Base-by-base conservation (phyloP, 1,140 invertebrate genomes). In the Drosophila orena region DNA sequence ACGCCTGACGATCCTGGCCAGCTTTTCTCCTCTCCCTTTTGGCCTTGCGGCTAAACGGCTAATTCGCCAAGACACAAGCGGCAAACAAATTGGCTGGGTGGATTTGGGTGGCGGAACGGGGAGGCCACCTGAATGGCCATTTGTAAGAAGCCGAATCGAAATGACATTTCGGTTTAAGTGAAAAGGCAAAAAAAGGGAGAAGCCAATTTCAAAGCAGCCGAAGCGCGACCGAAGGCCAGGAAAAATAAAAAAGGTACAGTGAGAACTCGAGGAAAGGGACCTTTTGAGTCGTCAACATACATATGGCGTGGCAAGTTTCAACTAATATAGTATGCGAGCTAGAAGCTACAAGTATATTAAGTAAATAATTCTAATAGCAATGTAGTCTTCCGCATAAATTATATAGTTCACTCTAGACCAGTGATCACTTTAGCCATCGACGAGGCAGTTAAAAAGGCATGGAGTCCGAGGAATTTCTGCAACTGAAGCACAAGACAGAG, bases 111-210 rank as follows among this genome's bases (percentile, higher is more conserved):
- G n/a, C 11, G 40, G 24, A 42, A 52, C 22, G 15, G 11, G 49
- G 10, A 44, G 56, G 38, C 47, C 53, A 71, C 58, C 59, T 53
- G 65, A 76, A 61, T 68, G 55, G 49, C 62, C 60, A 81, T 79
- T 79, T 79, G 77, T 68, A 70, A 65, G 77, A 47, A 73, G 53
- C 56, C 76, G 72, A 89, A 77, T 83, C 66, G 79, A 86, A 86
- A 76, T 72, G 83, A 79, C 76, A 88, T 86, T 86, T 64, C 59
- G 66, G 65, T 72, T 76, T 76, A 79, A 83, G 61, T 81, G 79
- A 83, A 84, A 88, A 79, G 64, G 60, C 70, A 42, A 15, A 47
- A 30, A 70, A 57, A 49, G 42, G 65, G 43, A 70, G 44, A 70
- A 38, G 35, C 64, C 68, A 70, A 70, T 70, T 70, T 70, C 64